phyloP scores from a whole-genome alignment of 1,140 invertebrate genomes.

The Heliconius himera region DNA sequence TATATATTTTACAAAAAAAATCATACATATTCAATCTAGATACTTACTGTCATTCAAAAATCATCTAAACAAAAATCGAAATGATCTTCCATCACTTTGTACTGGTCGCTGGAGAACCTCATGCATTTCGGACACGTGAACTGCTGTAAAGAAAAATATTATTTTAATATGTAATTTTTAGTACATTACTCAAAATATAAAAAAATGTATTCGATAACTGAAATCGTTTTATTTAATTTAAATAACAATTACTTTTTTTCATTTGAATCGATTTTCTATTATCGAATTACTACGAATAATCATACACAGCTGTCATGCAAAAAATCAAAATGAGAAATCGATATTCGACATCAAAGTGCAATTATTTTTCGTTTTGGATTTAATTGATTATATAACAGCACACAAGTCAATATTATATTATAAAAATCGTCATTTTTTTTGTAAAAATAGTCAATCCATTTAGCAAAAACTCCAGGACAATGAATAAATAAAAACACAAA shows the following conservation, averaged over 20 bases:
- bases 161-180: not conserved
- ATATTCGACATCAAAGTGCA: not conserved
- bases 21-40: slow-evolving; percentile 4
- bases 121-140: slow-evolving; percentile 71
- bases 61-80: slow-evolving; percentile 71
- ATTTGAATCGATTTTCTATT: too few species aligned
- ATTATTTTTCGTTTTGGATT: not conserved
- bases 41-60: slow-evolving; percentile 44
- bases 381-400: not conserved
- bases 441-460: too few species aligned
- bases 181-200: too few species aligned
- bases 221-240: too few species aligned
- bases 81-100: slow-evolving; percentile 67
- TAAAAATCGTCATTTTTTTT: too few species aligned
- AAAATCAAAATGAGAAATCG: not conserved
- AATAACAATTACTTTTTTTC: too few species aligned
- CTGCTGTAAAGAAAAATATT: slow-evolving; percentile 49
- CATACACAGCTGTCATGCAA: not conserved
- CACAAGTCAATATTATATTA: too few species aligned
- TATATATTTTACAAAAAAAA: not conserved
- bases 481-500: too few species aligned
- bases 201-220: too few species aligned
- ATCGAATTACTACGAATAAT: not conserved
- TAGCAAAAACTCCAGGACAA: too few species aligned
- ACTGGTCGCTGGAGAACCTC: slow-evolving; percentile 61